phyloP scores from a whole-genome alignment of 2,797 vertebrate species.

The Schizopygopsis malacanthus region DNA sequence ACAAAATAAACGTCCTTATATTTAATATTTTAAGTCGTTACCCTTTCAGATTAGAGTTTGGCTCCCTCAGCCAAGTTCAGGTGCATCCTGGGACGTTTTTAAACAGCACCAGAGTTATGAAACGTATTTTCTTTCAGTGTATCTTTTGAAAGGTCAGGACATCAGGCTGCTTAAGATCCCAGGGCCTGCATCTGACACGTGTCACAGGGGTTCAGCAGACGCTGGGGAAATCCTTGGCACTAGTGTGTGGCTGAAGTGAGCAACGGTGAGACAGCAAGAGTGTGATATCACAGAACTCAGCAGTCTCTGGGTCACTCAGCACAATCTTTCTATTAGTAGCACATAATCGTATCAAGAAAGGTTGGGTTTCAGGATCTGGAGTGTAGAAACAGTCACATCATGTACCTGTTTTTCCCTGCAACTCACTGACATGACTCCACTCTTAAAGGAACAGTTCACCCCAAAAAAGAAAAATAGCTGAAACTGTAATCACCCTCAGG shows the following conservation, averaged over 20 bases:
- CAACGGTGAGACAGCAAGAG: background rate
- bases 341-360: background rate
- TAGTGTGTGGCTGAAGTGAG: background rate
- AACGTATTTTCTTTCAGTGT: background rate
- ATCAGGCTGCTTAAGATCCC: background rate
- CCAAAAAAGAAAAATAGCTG: background rate
- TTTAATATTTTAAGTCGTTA: background rate
- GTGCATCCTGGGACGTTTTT: background rate
- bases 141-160: background rate
- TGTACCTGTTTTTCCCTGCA: background rate
- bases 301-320: background rate
- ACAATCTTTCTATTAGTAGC: background rate
- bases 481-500: background rate
- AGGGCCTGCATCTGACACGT: background rate
- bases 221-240: slow-evolving; percentile 3
- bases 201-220: background rate
- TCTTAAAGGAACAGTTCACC: background rate
- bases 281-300: background rate
- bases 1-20: background rate
- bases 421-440: background rate
- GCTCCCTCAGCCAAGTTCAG: background rate
- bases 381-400: background rate
- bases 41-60: background rate
- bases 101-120: background rate
- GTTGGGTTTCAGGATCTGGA: background rate